A percentile compares a stretch with the other conserved stretches of the same genome.
These are phyloP conservation scores for Adela reaumurella DNA, from an alignment of 2,888 invertebrate species.

Conservation along the genomic window DNA sequence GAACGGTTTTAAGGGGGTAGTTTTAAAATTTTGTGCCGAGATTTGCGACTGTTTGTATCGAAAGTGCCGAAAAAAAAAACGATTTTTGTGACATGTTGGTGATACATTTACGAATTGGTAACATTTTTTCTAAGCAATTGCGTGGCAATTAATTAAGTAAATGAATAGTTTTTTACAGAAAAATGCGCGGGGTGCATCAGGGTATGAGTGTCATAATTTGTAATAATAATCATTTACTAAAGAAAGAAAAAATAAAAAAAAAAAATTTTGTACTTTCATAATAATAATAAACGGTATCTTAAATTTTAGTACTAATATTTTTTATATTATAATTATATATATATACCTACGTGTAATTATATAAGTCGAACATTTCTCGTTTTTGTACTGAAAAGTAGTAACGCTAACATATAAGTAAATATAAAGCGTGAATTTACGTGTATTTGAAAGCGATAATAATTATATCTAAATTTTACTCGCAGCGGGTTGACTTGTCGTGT, in stretches of 20 bases:
- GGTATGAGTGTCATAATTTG: constrained; percentile 56
- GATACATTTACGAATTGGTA: constrained; percentile 52
- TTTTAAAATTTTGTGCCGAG: no score
- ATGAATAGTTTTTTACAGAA: constrained; percentile 26
- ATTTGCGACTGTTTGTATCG: background rate
- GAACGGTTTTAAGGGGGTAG: no score
- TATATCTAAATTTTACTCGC: constrained; percentile 14
- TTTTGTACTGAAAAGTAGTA: constrained; percentile 45
- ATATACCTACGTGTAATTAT: constrained; percentile 38
- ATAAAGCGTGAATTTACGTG: constrained; percentile 39
- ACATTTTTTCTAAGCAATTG: constrained; percentile 24
- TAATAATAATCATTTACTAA: constrained; percentile 24
- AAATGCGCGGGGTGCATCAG: constrained; percentile 54
- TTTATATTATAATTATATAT: constrained; percentile 39
- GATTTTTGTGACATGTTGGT: constrained; percentile 18
- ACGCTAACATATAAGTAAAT: constrained; percentile 52
- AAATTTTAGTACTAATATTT: constrained; percentile 37
- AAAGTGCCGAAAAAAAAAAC: background rate
- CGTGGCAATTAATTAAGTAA: constrained; percentile 40
- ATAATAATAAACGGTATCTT: constrained; percentile 27
- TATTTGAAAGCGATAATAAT: constrained; percentile 54
- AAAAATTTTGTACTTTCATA: constrained; percentile 50
- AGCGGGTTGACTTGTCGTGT: no score
- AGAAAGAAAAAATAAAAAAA: constrained; percentile 12
- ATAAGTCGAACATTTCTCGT: constrained; percentile 39